Evolutionary conservation across 2,113 vertebrate species (phyloP).

Genomic region (Apaloderma vittatum): DNA sequence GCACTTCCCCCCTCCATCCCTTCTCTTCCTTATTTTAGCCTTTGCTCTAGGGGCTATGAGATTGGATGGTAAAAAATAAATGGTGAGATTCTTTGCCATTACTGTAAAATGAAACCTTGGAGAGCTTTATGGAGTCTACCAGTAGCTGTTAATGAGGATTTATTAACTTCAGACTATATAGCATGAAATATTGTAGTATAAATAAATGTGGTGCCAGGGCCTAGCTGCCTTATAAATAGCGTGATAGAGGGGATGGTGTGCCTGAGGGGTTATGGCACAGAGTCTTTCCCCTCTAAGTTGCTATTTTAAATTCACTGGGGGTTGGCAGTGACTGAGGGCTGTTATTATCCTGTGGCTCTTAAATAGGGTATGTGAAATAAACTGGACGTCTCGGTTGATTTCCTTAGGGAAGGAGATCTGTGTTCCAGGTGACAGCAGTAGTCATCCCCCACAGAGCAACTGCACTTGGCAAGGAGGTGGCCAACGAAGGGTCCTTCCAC

Average conservation of each 20-base stretch:
- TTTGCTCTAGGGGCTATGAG: conserved; percentile 81
- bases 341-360: conserved; percentile 4
- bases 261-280: not conserved
- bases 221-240: conserved; percentile 33
- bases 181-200: conserved; percentile 48
- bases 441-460: not conserved
- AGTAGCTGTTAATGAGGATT: conserved; percentile 75
- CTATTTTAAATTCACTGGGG: conserved; percentile 6
- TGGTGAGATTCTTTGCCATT: conserved; percentile 67
- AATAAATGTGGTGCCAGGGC: conserved; percentile 53
- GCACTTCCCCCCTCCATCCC: not conserved
- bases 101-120: conserved; percentile 73
- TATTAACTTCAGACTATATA: conserved; percentile 70
- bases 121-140: conserved; percentile 61
- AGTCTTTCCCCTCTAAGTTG: conserved; percentile 17
- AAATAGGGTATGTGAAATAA: conserved; percentile 25
- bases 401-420: not conserved
- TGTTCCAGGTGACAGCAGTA: conserved; percentile 2
- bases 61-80: conserved; percentile 77
- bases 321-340: conserved; percentile 37
- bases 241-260: not conserved
- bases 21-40: conserved; percentile 56
- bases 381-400: conserved; percentile 10
- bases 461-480: not conserved
- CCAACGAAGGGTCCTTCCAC: not conserved